Conservation (phyloP, 1,140 invertebrate genomes). For the Rhagoletis zephyria region DNA sequence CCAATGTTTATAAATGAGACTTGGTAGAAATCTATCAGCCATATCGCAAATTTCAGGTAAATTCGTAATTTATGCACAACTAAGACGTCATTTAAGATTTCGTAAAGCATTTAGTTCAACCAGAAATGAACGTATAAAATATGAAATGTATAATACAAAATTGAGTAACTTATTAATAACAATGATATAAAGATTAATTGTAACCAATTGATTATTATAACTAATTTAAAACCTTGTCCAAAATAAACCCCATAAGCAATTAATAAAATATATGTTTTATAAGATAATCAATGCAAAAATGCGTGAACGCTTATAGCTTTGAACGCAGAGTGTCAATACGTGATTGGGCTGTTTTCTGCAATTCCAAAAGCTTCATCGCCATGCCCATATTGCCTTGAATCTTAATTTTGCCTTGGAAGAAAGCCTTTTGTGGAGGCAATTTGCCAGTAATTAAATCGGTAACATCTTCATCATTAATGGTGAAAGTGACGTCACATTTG, state of each 20-base stretch:
- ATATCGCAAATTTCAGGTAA: too few species aligned
- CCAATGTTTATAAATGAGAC: too few species aligned
- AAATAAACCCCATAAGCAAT: background rate
- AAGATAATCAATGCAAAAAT: background rate
- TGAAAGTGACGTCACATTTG: conserved; percentile 94
- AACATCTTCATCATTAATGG: conserved; percentile 89
- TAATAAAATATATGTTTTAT: background rate
- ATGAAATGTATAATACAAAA: background rate
- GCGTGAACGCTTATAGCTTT: conserved; percentile 79
- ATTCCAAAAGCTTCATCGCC: conserved; percentile 93
- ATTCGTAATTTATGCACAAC: too few species aligned
- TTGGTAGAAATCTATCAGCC: too few species aligned
- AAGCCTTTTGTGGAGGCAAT: conserved; percentile 95
- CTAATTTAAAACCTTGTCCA: background rate
- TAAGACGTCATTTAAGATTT: background rate
- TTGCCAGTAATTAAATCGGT: conserved; percentile 90
- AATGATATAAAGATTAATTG: background rate
- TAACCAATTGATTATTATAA: background rate
- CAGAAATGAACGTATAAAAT: background rate
- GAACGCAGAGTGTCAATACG: conserved; percentile 83
- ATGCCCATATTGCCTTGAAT: conserved; percentile 94
- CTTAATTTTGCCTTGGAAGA: conserved; percentile 94
- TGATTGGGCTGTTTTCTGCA: conserved; percentile 82
- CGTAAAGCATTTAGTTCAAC: conserved; percentile 23
- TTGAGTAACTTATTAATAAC: background rate